Evolutionary conservation across 2,888 invertebrate genomes (phyloP).

Genomic region (Netelia melanura): DNA sequence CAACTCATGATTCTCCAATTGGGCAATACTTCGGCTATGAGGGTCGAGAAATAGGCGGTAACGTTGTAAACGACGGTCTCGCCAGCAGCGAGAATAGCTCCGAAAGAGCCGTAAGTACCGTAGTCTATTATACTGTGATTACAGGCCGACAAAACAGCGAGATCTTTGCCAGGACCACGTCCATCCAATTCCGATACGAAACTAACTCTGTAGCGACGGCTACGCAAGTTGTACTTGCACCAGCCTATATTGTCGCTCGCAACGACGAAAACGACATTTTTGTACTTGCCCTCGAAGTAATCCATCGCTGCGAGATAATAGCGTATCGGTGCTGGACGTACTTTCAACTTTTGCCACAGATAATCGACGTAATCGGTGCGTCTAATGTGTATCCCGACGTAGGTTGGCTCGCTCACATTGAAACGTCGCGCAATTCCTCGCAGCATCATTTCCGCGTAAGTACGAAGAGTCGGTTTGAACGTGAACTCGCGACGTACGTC

Average conservation of each 20-base stretch:
- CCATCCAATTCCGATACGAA: constrained; percentile 81
- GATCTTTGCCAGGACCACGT: constrained; percentile 82
- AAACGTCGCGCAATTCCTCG: constrained; percentile 78
- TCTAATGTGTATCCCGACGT: constrained; percentile 86
- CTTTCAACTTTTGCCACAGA: constrained; percentile 86
- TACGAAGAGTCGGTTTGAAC: constrained; percentile 85
- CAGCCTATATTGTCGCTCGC: constrained; percentile 84
- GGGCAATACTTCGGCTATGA: constrained; percentile 82
- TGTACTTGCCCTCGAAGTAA: constrained; percentile 82
- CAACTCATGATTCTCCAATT: constrained; percentile 83
- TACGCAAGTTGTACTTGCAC: constrained; percentile 83
- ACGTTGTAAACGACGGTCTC: constrained; percentile 84
- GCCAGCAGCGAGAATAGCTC: constrained; percentile 83
- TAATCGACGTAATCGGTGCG: constrained; percentile 87
- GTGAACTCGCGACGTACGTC: constrained; percentile 87
- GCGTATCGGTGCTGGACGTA: constrained; percentile 81
- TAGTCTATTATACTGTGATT: constrained; percentile 85
- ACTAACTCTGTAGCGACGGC: constrained; percentile 76
- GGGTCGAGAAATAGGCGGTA: constrained; percentile 81
- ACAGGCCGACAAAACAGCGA: constrained; percentile 83
- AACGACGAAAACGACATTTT: constrained; percentile 82
- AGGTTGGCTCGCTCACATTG: constrained; percentile 81
- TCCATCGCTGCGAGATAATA: constrained; percentile 84
- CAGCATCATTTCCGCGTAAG: constrained; percentile 85
- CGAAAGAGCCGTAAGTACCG: constrained; percentile 84